Conservation (phyloP, 2,113 vertebrate species). For the Myotis lucifugus region DNA sequence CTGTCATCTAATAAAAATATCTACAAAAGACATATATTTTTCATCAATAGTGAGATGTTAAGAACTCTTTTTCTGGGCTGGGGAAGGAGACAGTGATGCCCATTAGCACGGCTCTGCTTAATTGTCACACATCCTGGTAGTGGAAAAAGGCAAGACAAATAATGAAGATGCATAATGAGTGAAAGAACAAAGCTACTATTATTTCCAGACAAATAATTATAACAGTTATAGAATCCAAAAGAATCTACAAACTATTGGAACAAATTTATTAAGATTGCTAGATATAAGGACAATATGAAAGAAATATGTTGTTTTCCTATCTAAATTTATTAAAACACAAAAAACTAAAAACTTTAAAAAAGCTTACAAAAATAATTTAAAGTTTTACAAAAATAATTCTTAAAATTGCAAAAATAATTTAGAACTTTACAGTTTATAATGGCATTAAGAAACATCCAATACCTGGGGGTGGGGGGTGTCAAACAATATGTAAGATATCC, state of each 20-base stretch:
- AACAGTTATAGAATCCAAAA: background rate
- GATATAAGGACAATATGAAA: background rate
- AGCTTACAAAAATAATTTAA: background rate
- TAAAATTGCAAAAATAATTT: background rate
- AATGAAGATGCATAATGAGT: background rate
- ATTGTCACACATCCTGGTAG: background rate
- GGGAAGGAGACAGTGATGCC: background rate
- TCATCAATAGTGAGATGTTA: background rate
- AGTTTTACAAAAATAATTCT: background rate
- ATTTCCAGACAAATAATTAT: background rate
- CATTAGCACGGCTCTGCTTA: background rate
- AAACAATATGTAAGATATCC: background rate
- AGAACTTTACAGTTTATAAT: background rate
- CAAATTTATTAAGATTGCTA: background rate
- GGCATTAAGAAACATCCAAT: background rate
- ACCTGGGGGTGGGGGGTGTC: fast-evolving
- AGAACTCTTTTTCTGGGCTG: background rate
- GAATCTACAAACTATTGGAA: background rate
- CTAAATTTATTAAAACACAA: background rate
- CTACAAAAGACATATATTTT: background rate
- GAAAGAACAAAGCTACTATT: background rate
- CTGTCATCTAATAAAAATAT: background rate
- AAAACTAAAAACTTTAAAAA: background rate
- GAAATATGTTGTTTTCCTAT: background rate
- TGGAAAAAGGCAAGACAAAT: background rate